Evolutionary conservation across 1,140 invertebrate genomes (phyloP), one percentile per base, ranked within the genome.

Genomic region (Hyles vespertilio): DNA sequence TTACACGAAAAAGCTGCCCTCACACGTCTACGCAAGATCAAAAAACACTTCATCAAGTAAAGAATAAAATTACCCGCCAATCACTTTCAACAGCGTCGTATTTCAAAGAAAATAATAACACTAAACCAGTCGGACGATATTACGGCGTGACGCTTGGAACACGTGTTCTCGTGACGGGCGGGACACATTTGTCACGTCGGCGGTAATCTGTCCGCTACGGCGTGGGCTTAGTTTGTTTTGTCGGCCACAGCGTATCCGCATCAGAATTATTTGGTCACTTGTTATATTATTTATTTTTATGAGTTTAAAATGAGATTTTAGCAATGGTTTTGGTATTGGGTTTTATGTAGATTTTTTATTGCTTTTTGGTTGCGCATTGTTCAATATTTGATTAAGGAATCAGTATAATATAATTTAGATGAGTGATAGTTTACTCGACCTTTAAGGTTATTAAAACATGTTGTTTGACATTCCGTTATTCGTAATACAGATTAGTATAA

Each of bases 91-190:
- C 58, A 55, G 34, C 12, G 40, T 60, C 52, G 47, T 48, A 55
- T 40, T n/a, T 40, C 51, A 53, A 53, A 47, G 51, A 48, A 44
- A 34, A 34, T 52, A 51, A 49, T 63, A 62, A 58, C 51, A 34
- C 56, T 58, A 63, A 63, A 63, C 52, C 43, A 53, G 51, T 40
- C 40, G 44, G 36, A 22, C n/a, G 49, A 51, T 52, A 61, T 61
- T 52, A 52, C 55, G 43, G 46, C 46, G 56, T 63, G 56, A 58
- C 51, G 52, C 54, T 55, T 55, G 57, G 51, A 53, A 53, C 51
- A 63, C 56, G 56, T 63, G 61, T 63, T 63, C 40, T 43, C 54
- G 50, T 63, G 56, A 63, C 61, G 47, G 22, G 36, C 46, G 56
- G 32, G 46, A 58, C 56, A 58, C 36, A 36, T 63, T 58, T 58